Conservation (phyloP, 2,797 vertebrate genomes). For the Heliangelus exortis region DNA sequence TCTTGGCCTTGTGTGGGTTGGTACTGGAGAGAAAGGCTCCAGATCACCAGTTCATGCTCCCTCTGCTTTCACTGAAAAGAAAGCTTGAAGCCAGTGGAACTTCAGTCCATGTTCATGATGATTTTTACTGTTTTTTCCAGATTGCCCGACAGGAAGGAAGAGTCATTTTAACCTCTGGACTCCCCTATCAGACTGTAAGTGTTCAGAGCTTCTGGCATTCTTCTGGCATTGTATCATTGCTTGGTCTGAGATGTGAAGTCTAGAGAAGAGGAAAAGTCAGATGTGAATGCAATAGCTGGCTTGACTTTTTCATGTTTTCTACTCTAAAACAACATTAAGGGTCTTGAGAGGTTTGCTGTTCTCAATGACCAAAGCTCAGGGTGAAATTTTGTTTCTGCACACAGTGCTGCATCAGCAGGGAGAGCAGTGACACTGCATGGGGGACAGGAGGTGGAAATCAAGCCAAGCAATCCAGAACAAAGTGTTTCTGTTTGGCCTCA, state of each 20-base stretch:
- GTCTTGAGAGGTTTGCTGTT: constrained; percentile 1
- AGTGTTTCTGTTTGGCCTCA: constrained; percentile 5
- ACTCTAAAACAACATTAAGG: background rate
- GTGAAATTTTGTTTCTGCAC: background rate
- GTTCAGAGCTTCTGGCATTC: background rate
- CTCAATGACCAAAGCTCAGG: background rate
- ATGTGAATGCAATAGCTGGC: constrained; percentile 13
- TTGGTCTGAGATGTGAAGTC: background rate
- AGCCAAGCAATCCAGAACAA: background rate
- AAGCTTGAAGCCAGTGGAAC: background rate
- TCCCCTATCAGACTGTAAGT: constrained; percentile 87
- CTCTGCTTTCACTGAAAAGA: background rate
- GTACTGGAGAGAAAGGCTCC: accelerated
- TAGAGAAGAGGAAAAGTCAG: background rate
- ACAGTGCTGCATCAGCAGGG: background rate
- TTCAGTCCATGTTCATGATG: background rate
- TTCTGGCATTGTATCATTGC: background rate
- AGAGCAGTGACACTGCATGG: background rate
- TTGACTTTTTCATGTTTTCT: constrained; percentile 26
- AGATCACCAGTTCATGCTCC: background rate
- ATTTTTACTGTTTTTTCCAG: constrained; percentile 69
- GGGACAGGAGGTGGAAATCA: background rate
- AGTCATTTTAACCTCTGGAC: constrained; percentile 88
- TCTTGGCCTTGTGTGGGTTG: background rate
- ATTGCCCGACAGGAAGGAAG: constrained; percentile 85